A percentile compares a stretch with the other conserved stretches of the same genome.
Conservation (phyloP, 2,797 vertebrate genomes). For the Bovichtus diacanthus region DNA sequence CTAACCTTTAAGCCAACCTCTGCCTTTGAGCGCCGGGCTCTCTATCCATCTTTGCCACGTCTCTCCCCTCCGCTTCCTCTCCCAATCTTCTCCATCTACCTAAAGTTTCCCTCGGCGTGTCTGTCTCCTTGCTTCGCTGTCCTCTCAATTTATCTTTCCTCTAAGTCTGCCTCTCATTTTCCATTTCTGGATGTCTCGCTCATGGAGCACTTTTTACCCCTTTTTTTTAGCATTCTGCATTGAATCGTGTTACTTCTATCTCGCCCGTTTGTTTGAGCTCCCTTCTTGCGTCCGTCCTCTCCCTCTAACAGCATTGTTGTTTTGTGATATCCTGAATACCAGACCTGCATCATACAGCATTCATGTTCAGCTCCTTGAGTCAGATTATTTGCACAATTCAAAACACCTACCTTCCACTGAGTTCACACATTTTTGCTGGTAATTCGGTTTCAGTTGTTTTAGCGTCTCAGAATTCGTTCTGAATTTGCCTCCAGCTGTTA, state of each 20-base stretch:
- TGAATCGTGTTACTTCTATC: slow-evolving; percentile 37
- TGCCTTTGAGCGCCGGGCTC: slow-evolving; percentile 55
- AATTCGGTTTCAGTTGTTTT: slow-evolving; percentile 26
- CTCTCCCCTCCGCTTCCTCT: slow-evolving; percentile 36
- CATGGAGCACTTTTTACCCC: slow-evolving; percentile 46
- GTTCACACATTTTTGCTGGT: not conserved
- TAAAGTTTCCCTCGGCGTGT: slow-evolving; percentile 55
- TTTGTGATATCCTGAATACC: slow-evolving; percentile 8
- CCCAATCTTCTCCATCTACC: slow-evolving; percentile 60
- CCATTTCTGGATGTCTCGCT: slow-evolving; percentile 48
- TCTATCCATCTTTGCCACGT: slow-evolving; percentile 67
- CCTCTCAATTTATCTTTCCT: slow-evolving; percentile 64
- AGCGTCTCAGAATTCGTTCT: slow-evolving; percentile 23
- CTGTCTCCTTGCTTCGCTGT: slow-evolving; percentile 57
- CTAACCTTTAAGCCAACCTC: slow-evolving; percentile 72
- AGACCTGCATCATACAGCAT: not conserved
- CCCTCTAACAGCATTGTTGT: slow-evolving; percentile 13
- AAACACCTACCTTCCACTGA: not conserved
- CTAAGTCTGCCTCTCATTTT: slow-evolving; percentile 42
- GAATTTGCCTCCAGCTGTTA: slow-evolving; percentile 28
- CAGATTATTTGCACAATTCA: not conserved
- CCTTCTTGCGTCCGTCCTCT: not conserved
- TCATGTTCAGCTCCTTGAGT: not conserved
- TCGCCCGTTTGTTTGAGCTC: not conserved
- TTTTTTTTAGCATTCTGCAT: slow-evolving; percentile 41